These are phyloP conservation scores for Oxytorus armatus DNA, from an alignment of 2,888 invertebrate species.

Conservation along the genomic window DNA sequence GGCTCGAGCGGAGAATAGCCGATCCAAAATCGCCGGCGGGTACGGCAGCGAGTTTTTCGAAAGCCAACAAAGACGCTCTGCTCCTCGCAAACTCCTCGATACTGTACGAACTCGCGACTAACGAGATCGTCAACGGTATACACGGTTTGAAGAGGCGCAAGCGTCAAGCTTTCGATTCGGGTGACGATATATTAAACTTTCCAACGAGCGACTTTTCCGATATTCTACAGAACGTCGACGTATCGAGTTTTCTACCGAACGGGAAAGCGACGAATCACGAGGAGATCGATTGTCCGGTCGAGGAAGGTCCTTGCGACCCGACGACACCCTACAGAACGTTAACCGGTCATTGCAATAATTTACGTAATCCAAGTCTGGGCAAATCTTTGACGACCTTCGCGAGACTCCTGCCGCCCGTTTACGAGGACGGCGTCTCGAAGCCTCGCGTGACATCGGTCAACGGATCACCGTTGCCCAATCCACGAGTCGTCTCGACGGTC, in stretches of 20 bases:
- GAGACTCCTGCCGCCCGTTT: conserved; percentile 92
- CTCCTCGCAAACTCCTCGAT: conserved; percentile 94
- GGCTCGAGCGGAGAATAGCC: conserved; percentile 87
- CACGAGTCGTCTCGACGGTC: conserved; percentile 93
- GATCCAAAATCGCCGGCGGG: conserved; percentile 95
- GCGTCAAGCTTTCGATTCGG: conserved; percentile 90
- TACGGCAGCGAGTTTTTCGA: conserved; percentile 95
- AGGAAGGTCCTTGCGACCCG: conserved; percentile 89
- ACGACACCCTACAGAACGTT: conserved; percentile 90
- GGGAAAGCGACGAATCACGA: conserved; percentile 87
- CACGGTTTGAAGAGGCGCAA: conserved; percentile 86
- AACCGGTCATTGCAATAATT: conserved; percentile 95
- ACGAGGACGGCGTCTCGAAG: conserved; percentile 95
- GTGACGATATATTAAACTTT: conserved; percentile 85
- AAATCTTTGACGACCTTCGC: conserved; percentile 94
- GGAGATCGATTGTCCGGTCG: conserved; percentile 90
- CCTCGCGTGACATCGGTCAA: conserved; percentile 91
- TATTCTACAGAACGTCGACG: conserved; percentile 91
- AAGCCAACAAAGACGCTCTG: conserved; percentile 93
- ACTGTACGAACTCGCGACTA: conserved; percentile 94
- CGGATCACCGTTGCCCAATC: conserved; percentile 92
- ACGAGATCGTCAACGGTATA: conserved; percentile 91
- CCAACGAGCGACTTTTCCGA: conserved; percentile 90
- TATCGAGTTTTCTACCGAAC: conserved; percentile 89
- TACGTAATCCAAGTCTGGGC: conserved; percentile 92